Conservation (phyloP, 2,797 vertebrate species). For the Triplophysa yarkandensis region DNA sequence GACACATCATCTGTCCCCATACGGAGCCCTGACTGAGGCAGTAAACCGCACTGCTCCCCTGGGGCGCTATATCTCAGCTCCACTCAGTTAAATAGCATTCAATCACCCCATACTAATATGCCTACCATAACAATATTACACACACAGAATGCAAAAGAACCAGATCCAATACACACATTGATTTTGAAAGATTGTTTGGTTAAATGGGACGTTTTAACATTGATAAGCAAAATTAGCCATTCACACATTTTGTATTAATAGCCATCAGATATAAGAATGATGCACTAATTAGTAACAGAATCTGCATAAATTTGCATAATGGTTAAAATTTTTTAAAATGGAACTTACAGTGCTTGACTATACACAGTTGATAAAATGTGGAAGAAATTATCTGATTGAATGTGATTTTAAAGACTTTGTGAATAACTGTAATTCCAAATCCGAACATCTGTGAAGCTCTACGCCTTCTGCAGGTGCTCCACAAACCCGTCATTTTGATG, state of each 20-base stretch:
- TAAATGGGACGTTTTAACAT: neutral
- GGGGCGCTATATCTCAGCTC: conserved; percentile 11
- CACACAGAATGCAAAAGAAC: neutral
- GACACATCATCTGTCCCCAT: conserved; percentile 61
- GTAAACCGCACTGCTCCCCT: conserved; percentile 31
- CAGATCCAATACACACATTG: neutral
- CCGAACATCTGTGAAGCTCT: neutral
- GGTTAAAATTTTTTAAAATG: neutral
- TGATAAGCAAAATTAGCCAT: neutral
- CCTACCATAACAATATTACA: conserved; percentile 1
- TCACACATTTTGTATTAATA: neutral
- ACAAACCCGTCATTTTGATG: neutral
- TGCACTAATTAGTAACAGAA: neutral
- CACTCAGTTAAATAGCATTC: conserved; percentile 18
- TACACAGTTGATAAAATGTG: too few species aligned
- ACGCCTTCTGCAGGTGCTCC: neutral
- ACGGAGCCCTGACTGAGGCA: conserved; percentile 15
- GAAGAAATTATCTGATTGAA: neutral
- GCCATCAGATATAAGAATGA: neutral
- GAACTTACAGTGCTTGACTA: neutral
- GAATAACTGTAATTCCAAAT: neutral
- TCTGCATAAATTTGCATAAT: neutral
- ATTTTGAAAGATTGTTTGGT: neutral
- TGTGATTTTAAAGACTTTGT: neutral
- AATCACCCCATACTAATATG: neutral